Evolutionary conservation across 2,888 invertebrate species (phyloP).

Genomic region (Tachina fera): DNA sequence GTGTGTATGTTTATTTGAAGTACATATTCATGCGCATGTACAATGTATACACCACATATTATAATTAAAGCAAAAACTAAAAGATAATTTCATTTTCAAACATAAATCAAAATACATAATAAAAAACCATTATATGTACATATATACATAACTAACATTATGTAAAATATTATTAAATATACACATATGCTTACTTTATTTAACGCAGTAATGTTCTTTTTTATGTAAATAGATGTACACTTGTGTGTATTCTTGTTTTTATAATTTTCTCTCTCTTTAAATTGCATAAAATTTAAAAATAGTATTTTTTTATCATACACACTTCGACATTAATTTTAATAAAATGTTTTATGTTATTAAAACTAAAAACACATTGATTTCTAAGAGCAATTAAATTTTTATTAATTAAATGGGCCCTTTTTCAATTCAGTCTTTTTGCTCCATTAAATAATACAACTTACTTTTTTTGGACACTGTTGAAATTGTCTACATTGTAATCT

Average conservation of each 20-base stretch:
- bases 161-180: neutral
- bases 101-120: neutral
- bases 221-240: constrained; percentile 45
- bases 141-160: neutral
- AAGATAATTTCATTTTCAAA: constrained; percentile 36
- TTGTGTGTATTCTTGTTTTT: constrained; percentile 53
- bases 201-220: neutral
- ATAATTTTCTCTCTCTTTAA: constrained; percentile 15
- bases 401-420: neutral
- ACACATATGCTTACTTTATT: neutral
- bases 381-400: constrained; percentile 32
- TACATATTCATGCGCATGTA: constrained; percentile 62
- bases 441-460: neutral
- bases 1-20: constrained; percentile 69
- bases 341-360: constrained; percentile 32
- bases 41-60: constrained; percentile 33
- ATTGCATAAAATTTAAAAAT: constrained; percentile 23
- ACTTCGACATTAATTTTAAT: constrained; percentile 56
- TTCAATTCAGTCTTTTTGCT: neutral
- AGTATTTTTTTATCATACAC: constrained; percentile 24
- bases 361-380: constrained; percentile 13
- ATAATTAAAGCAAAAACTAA: constrained; percentile 73
- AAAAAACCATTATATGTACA: neutral
- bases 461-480: no score
- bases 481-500: no score